Evolutionary conservation across 1,140 invertebrate genomes (phyloP), one percentile per base, ranked within the genome.

Genomic region (Archivesica marissinica): DNA sequence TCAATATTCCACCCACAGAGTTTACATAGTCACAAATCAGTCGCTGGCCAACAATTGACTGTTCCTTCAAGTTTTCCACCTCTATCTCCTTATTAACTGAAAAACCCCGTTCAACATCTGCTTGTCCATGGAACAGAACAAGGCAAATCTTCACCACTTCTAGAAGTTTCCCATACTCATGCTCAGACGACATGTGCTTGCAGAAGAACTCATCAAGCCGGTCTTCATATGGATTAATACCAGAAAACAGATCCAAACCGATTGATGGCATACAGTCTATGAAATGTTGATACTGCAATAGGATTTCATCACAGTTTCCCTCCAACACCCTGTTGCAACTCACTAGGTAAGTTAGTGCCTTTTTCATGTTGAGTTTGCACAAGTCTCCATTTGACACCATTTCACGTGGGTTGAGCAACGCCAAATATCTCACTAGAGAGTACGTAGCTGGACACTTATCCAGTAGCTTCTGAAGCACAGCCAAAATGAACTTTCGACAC

Each of bases 391-490:
- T n/a, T 2, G 35, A 52, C 2, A 44, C 64, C 78, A 81, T 81
- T n/a, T 50, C 20, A 15, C n/a, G 17, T 47, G 85, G 85, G 39
- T 87, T 78, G 13, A 87, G 30, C 28, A 70, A 87, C n/a, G 39
- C 50, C 56, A 82, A 64, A 52, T 82, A 59, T 35, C 70, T 72
- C 33, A 84, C 80, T 38, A 75, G 20, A 3, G 78, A 44, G 56
- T 83, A 75, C 68, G 81, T 86, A 35, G 78, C 41, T 44, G 80
- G 85, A n/a, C 66, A 66, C 72, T 72, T 25, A 47, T 87, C 80
- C 28, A 82, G 33, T 38, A 74, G 39, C n/a, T 70, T 78, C 39
- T 20, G 44, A n/a, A 28, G 35, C 28, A 81, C 30, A 44, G 59
- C 61, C 39, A 72, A 38, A 1, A 74, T 39, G 38, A 86, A 86